Evolutionary conservation across 1,140 invertebrate species (phyloP), one percentile per base, ranked within the genome.

Genomic region (Ylistrum balloti): DNA sequence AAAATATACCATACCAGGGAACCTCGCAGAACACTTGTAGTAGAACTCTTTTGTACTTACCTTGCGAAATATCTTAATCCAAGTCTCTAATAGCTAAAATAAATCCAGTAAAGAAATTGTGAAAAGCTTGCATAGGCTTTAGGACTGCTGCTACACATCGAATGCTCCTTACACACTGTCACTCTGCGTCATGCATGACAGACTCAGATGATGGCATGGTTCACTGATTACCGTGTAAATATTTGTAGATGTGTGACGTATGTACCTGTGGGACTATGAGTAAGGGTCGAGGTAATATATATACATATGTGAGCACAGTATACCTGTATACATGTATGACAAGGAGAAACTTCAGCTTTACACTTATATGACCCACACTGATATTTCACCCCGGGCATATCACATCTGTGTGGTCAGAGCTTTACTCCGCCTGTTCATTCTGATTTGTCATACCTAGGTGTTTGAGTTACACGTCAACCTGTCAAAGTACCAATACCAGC

Each of bases 371-470:
- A 74, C 56, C 56, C 56, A 74, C 56, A 74, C 56, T 28, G 56
- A 28, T 28, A 74, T 74, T 28, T 45, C 22, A n/a, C 56, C 56
- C 56, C 11, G 22, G 56, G 56, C 56, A 9, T 17, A 28, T 3
- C 22, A 56, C 45, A 56, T 3, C 13, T 56, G 9, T 48, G 45
- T 74, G 56, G 56, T 74, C 56, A 74, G 56, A 28, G 56, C 1
- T 28, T 38, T 74, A 74, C 56, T 74, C 56, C 56, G 22, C 56
- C 56, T 74, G 56, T 74, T 74, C 56, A 74, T 74, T 74, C 22
- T 28, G n/a, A 74, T 74, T 74, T 74, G 56, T 74, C 56, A 74
- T 74, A 74, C 56, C 56, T 74, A 74, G 56, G 56, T 74, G 56
- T 74, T 74, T 28, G 5, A n/a, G 56, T 74, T 22, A 74, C 56